A percentile compares a stretch with the other conserved stretches of the same genome.
These are phyloP conservation scores for Drosophila neoperkinsi DNA, from an alignment of 2,888 invertebrate genomes.

Conservation along the genomic window DNA sequence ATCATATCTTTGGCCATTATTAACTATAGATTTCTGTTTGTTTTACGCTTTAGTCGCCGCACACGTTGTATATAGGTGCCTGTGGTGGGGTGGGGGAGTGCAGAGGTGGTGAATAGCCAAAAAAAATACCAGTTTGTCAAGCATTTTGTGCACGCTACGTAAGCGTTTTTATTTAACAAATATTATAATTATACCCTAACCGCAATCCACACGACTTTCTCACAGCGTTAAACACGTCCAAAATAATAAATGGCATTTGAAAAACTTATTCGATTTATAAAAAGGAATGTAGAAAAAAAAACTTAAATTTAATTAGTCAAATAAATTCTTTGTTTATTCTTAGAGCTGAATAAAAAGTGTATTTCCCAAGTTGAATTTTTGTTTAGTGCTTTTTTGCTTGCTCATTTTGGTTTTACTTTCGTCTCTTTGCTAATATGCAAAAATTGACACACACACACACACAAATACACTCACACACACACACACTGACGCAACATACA, in stretches of 20 bases:
- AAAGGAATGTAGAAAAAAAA: background rate
- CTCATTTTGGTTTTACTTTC: conserved; percentile 48
- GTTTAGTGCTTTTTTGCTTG: conserved; percentile 4
- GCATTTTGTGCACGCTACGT: conserved; percentile 64
- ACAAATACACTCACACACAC: background rate
- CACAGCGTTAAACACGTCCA: background rate
- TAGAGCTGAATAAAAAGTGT: conserved; percentile 9
- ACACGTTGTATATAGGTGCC: background rate
- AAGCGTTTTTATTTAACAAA: conserved; percentile 64
- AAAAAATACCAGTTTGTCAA: conserved; percentile 55
- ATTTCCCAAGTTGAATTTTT: conserved; percentile 3
- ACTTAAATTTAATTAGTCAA: background rate
- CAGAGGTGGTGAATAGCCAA: background rate
- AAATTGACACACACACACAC: conserved; percentile 41
- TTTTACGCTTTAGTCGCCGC: conserved; percentile 38
- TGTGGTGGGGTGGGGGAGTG: background rate
- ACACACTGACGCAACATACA: conserved; percentile 19
- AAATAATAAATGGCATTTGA: background rate
- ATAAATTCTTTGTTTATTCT: background rate
- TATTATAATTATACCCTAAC: conserved; percentile 43
- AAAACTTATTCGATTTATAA: background rate
- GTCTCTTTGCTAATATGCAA: conserved; percentile 71
- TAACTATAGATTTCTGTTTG: conserved; percentile 56
- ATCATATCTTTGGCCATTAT: conserved; percentile 39
- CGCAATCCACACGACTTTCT: background rate